phyloP scores from a whole-genome alignment of 2,113 vertebrate species.

The Burhinus oedicnemus region DNA sequence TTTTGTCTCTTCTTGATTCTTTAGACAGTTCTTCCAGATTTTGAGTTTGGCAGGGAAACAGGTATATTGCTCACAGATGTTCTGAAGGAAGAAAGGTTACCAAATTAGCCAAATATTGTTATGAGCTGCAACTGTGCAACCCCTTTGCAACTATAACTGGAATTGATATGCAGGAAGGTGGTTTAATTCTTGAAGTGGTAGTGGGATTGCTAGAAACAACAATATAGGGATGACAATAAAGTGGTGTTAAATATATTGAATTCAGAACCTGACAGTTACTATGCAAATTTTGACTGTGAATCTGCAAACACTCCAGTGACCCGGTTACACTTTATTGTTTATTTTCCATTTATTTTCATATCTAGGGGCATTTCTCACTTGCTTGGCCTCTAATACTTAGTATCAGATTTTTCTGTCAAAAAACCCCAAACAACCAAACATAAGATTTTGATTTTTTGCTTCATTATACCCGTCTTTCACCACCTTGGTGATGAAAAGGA shows the following conservation, averaged over 20 bases:
- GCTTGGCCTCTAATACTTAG: neutral
- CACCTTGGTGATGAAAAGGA: neutral
- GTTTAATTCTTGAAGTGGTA: neutral
- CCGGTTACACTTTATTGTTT: neutral
- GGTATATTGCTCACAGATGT: neutral
- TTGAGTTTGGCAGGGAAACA: neutral
- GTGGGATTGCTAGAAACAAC: neutral
- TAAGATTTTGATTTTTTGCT: neutral
- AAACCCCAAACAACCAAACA: neutral
- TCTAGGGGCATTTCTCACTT: neutral
- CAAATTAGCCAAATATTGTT: neutral
- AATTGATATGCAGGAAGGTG: neutral
- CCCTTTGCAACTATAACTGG: neutral
- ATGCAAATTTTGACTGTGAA: neutral
- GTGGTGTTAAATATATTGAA: neutral
- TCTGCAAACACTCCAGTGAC: neutral
- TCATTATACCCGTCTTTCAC: neutral
- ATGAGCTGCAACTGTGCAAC: neutral
- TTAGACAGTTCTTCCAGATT: neutral
- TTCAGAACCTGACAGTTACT: neutral
- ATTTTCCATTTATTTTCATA: neutral
- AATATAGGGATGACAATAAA: neutral
- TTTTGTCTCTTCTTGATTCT: neutral
- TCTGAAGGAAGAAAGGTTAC: neutral
- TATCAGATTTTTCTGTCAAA: neutral